These are phyloP conservation scores for Thymelicus acteon DNA, from an alignment of 2,888 invertebrate genomes.

Conservation along the genomic window DNA sequence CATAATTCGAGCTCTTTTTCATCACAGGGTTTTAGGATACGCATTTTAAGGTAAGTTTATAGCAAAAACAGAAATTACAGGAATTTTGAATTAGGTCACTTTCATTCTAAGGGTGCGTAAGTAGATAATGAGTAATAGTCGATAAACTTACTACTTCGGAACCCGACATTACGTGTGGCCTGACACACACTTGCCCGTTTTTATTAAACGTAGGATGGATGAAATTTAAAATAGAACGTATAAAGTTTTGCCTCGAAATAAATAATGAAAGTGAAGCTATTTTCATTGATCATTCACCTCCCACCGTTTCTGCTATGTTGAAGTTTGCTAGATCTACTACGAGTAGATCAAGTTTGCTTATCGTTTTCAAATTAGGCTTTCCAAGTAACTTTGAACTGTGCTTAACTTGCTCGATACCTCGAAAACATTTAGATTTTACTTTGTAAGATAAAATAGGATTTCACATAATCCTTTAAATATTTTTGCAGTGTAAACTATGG, in stretches of 20 bases:
- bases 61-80: too few relatives aligned
- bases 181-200: too few relatives aligned
- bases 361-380: constrained; percentile 28
- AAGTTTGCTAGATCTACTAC: background rate
- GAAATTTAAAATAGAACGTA: background rate
- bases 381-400: constrained; percentile 11
- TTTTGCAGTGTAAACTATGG: background rate
- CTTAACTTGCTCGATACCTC: constrained; percentile 8
- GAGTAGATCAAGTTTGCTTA: constrained; percentile 15
- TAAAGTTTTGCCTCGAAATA: background rate
- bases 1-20: too few relatives aligned
- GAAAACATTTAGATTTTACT: constrained; percentile 15
- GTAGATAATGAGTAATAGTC: too few relatives aligned
- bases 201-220: background rate
- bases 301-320: background rate
- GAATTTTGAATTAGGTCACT: too few relatives aligned
- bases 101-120: too few relatives aligned
- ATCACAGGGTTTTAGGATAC: too few relatives aligned
- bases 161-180: too few relatives aligned
- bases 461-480: constrained; percentile 8
- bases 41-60: too few relatives aligned
- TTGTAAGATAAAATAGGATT: constrained; percentile 9
- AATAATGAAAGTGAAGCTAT: too few relatives aligned
- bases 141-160: too few relatives aligned
- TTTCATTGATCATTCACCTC: too few relatives aligned